phyloP scores from a whole-genome alignment of 64 coral and sea anemone genomes.

The Hydrozoanthus tunicans region DNA sequence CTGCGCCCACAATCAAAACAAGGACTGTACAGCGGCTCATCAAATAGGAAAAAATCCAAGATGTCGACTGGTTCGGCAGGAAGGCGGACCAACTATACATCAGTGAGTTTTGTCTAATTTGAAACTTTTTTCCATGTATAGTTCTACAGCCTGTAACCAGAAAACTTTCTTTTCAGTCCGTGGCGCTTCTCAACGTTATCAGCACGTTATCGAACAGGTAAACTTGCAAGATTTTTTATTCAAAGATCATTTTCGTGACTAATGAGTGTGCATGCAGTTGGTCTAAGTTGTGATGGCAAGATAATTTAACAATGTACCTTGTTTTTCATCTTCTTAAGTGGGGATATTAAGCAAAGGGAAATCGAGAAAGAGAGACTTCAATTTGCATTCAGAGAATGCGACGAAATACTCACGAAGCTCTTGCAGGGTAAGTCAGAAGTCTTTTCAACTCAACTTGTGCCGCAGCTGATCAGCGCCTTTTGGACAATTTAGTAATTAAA shows the following conservation, averaged over 20 bases:
- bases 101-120: constrained; percentile 1
- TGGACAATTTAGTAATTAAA: too few species aligned
- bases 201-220: constrained; percentile 80
- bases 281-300: too few species aligned
- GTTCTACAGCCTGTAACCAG: neutral
- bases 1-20: constrained; percentile 42
- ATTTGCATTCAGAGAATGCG: constrained; percentile 77
- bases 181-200: constrained; percentile 77
- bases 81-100: constrained; percentile 51
- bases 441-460: neutral
- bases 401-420: constrained; percentile 84
- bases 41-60: constrained; percentile 16
- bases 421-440: constrained; percentile 65
- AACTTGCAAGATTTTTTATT: constrained; percentile 8
- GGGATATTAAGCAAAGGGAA: constrained; percentile 83
- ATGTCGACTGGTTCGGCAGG: constrained; percentile 44
- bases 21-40: constrained; percentile 21
- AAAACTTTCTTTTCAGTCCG: constrained; percentile 56
- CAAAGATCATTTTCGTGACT: too few species aligned
- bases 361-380: constrained; percentile 94
- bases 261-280: too few species aligned
- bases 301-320: neutral
- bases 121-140: neutral
- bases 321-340: constrained; percentile 57
- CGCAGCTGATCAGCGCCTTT: neutral